Evolutionary conservation across 1,140 invertebrate genomes (phyloP).

Genomic region (Zaprionus davidi): DNA sequence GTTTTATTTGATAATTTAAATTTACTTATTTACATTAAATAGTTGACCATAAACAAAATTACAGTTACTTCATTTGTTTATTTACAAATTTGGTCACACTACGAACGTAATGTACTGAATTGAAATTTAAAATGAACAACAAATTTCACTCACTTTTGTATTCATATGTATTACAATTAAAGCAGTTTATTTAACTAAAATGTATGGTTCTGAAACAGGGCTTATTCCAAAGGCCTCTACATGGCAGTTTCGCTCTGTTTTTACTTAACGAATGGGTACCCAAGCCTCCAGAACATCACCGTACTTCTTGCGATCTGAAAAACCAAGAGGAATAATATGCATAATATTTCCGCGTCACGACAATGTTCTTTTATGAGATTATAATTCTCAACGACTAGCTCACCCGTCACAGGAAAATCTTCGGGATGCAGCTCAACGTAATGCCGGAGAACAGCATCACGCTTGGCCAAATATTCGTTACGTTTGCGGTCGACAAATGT

Average conservation of each 20-base stretch:
- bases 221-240: constrained; percentile 6
- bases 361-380: neutral
- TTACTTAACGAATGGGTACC: constrained; percentile 87
- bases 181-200: constrained; percentile 75
- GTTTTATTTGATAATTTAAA: neutral
- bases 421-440: constrained; percentile 90
- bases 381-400: constrained; percentile 12
- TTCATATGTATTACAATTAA: constrained; percentile 68
- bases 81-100: constrained; percentile 10
- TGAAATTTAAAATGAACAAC: neutral
- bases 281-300: constrained; percentile 87
- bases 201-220: constrained; percentile 21
- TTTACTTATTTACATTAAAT: neutral
- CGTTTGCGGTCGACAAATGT: constrained; percentile 83
- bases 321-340: constrained; percentile 32
- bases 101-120: neutral
- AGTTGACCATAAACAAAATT: neutral
- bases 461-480: constrained; percentile 85
- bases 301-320: constrained; percentile 88
- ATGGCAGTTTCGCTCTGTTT: neutral
- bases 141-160: constrained; percentile 21
- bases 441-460: constrained; percentile 88
- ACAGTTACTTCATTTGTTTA: neutral
- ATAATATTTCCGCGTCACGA: neutral
- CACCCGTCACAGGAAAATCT: constrained; percentile 88